Evolutionary conservation across 2,797 vertebrate genomes (phyloP), one percentile per base, ranked within the genome.

Genomic region (Melanotaenia parkinsoni): DNA sequence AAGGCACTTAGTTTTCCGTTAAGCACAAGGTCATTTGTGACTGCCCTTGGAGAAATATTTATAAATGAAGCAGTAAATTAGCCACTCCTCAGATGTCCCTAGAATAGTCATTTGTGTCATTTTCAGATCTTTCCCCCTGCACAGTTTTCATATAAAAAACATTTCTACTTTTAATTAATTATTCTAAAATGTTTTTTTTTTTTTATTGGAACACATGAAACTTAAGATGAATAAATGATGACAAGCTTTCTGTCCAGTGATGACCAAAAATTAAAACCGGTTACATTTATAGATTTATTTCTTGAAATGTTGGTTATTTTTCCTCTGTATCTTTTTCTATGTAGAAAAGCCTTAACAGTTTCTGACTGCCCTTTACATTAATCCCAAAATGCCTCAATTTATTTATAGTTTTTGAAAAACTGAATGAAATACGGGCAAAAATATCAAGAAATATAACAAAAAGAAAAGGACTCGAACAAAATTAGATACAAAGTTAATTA

Each of bases 121-220:
- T 4, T 30, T 35, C 28, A 66, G 45, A 50, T 47, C 5, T 70
- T 47, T 63, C 16, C 38, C 8, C 43, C 0, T 13, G 24, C 53
- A 26, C 51, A 58, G 45, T 65, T 30, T 67, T 57, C 30, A 45
- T 0, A 38, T 12, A 30, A 30, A 35, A 64, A 72, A 30, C 28
- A 30, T 30, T 30, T 30, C 28, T 30, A 30, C 28, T 30, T 70
- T 81, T 58, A 38, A 61, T 43, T 37, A 16, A 56, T 2, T 47
- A 32, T 20, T 33, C 16, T 60, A 5, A 67, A 56, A 58, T 38
- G 14, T 30, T 30, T 30, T 30, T 5, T 51, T 1, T 58, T 4
- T 62, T 24, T 63, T 22, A 43, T 57, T 51, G 10, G 11, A 72
- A 50, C 24, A 18, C 28, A n/a, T 9, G 47, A 75, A 64, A 24